Conservation (phyloP, 2,797 vertebrate species). For the Hylomyscus alleni region DNA sequence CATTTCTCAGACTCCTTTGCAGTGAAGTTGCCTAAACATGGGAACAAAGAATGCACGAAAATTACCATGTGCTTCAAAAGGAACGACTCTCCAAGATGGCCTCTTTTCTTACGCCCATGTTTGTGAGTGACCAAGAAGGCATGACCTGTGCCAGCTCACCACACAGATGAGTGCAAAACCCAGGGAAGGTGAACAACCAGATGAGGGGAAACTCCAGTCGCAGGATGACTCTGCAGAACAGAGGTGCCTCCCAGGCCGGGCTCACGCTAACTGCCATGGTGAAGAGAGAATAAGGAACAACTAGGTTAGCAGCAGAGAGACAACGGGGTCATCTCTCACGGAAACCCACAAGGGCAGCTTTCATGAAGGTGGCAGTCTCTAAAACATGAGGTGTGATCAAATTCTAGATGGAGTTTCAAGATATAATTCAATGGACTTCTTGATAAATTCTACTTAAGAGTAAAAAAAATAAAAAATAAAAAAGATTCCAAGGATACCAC, state of each 20-base stretch:
- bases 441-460: neutral
- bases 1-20: conserved; percentile 23
- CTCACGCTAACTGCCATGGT: neutral
- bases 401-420: conserved; percentile 24
- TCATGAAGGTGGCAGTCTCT: neutral
- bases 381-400: neutral
- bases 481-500: neutral
- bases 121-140: neutral
- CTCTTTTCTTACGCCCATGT: neutral
- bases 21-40: neutral
- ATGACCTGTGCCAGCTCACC: neutral
- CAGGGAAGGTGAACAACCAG: neutral
- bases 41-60: conserved; percentile 6
- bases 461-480: neutral
- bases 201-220: neutral
- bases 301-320: neutral
- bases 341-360: neutral
- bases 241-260: neutral
- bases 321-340: neutral
- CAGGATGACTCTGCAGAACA: neutral
- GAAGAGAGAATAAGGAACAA: neutral
- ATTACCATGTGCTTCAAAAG: conserved; percentile 50
- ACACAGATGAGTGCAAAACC: neutral
- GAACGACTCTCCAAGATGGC: conserved; percentile 4
- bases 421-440: neutral